These are phyloP conservation scores for Pterocles gutturalis DNA, from an alignment of 2,113 vertebrate genomes.

Conservation along the genomic window DNA sequence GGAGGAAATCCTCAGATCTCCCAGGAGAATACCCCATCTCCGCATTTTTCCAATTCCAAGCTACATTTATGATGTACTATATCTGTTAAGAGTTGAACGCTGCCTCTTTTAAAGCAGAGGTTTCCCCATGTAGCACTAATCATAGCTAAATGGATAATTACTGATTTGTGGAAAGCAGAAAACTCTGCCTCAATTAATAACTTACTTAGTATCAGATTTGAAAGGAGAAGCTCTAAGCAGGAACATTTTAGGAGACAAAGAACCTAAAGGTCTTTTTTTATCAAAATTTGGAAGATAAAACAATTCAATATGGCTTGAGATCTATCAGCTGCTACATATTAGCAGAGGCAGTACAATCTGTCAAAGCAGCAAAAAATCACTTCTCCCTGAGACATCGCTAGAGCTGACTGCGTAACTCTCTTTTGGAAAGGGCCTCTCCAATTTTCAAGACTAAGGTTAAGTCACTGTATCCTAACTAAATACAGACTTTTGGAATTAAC, in stretches of 20 bases:
- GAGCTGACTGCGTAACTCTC: neutral
- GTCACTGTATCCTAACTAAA: neutral
- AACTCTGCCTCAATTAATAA: neutral
- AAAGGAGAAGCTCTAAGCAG: neutral
- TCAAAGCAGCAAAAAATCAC: neutral
- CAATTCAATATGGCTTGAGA: neutral
- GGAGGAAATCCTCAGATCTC: neutral
- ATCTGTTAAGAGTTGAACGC: neutral
- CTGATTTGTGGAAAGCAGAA: neutral
- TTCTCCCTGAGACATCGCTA: neutral
- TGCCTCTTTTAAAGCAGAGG: neutral
- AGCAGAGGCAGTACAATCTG: neutral
- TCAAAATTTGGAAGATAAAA: neutral
- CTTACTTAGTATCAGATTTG: neutral
- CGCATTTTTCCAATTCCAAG: neutral
- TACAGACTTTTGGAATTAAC: neutral
- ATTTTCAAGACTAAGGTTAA: neutral
- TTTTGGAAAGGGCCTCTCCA: neutral
- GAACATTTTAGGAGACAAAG: neutral
- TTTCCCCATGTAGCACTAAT: neutral
- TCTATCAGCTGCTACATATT: neutral
- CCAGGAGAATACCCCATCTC: neutral
- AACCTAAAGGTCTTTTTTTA: neutral
- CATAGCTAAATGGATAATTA: neutral
- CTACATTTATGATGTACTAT: neutral